Evolutionary conservation across 2,797 vertebrate genomes (phyloP).

Genomic region (Protonibea diacanthus): DNA sequence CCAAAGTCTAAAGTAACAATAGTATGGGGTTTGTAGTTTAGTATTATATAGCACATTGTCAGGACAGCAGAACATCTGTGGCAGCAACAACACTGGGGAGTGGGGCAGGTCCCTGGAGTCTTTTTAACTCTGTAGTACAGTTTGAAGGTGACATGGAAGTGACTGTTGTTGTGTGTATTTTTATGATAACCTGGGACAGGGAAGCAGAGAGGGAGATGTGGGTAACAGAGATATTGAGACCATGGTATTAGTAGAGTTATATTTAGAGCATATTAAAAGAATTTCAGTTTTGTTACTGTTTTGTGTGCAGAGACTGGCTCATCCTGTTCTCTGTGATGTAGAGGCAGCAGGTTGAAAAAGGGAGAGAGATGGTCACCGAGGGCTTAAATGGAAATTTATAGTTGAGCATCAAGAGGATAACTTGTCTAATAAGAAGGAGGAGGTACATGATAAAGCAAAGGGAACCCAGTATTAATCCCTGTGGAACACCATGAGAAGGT

Average conservation of each 20-base stretch:
- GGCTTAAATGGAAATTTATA: neutral
- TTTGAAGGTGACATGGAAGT: neutral
- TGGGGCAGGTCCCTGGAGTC: neutral
- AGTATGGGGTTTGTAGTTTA: neutral
- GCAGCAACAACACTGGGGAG: neutral
- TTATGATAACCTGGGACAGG: neutral
- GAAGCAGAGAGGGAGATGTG: neutral
- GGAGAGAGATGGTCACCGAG: neutral
- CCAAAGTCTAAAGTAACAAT: neutral
- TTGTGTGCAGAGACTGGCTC: neutral
- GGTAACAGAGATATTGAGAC: neutral
- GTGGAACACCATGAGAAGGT: slow-evolving; percentile 28
- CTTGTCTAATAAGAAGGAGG: neutral
- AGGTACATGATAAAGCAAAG: slow-evolving; percentile 8
- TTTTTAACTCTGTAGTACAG: neutral
- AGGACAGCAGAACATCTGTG: neutral
- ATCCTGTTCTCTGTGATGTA: neutral
- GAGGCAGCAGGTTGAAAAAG: neutral
- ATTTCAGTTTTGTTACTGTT: neutral
- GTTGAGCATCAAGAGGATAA: neutral
- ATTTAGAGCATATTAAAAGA: neutral
- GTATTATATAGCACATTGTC: neutral
- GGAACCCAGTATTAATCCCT: slow-evolving; percentile 24
- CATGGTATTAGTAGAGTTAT: neutral
- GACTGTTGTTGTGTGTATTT: neutral